Percentiles rank a stretch among this genome's conserved stretches.
Conservation (phyloP, 2,888 invertebrate species). For the Xestoiulus laeticollis region DNA sequence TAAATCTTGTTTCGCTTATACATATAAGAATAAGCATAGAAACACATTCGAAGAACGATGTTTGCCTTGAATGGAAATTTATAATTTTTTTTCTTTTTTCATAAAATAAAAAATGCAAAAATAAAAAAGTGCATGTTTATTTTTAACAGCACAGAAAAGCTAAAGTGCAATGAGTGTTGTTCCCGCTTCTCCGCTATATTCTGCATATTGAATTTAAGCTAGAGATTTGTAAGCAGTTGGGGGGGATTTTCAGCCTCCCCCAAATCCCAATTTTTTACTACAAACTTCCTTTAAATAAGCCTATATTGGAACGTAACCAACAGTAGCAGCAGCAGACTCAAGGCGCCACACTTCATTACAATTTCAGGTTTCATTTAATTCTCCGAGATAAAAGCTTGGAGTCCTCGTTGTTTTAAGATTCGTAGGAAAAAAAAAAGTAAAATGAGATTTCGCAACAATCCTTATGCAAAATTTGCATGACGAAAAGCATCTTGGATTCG, state of each 20-base stretch:
- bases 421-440: background rate
- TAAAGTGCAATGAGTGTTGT: background rate
- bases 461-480: background rate
- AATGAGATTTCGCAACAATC: background rate
- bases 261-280: background rate
- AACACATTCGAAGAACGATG: background rate
- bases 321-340: background rate
- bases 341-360: slow-evolving; percentile 28
- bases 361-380: slow-evolving; percentile 37
- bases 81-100: background rate
- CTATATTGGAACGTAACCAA: background rate
- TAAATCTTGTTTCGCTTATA: background rate
- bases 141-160: background rate
- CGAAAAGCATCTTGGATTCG: background rate
- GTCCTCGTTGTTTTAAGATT: background rate
- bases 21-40: background rate
- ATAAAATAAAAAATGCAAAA: background rate
- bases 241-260: background rate
- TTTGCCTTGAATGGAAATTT: background rate
- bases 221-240: background rate
- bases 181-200: background rate
- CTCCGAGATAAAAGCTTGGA: background rate
- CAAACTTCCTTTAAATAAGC: background rate
- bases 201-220: background rate
- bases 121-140: background rate